Evolutionary conservation across 1,140 invertebrate genomes (phyloP), one percentile per base, ranked within the genome.

Genomic region (Helicoverpa zea): DNA sequence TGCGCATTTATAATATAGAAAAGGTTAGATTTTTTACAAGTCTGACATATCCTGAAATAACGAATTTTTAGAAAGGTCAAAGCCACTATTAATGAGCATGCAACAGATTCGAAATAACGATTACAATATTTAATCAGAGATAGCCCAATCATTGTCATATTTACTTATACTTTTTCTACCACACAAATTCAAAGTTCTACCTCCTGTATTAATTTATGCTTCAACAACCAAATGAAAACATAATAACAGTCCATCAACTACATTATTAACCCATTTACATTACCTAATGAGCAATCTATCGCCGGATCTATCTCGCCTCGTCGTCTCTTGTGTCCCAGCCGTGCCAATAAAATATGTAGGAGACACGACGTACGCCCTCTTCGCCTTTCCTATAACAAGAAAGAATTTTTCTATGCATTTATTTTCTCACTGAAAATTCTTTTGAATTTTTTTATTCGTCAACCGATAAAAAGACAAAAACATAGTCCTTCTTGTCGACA

Each of bases 341-440:
- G 79, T 72, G 81, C 90, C 93, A 94, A 94, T 94, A 94, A 94
- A 94, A 94, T 94, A 94, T 94, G 93, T 94, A 94, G 91, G 89
- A 91, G 88, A 81, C 86, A 84, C 87, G 90, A 88, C 88, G 90
- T 90, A 91, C 84, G 81, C 80, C 86, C 84, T 89, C 88, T 86
- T 87, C 84, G 85, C 86, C 90, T 93, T 92, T 93, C 87, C 93
- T 94, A 92, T 94, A 94, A 94, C 91, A 94, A 94, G 93, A 94
- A 93, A 92, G 90, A 94, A 93, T 92, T 94, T 93, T 92, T 94
- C 90, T 92, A 93, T 93, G 89, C 91, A 94, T 92, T 90, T 89
- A 92, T 89, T 89, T 92, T 88, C 88, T 90, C 81, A 88, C 88
- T 90, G 81, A 90, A 90, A 92, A 92, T 91, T 90, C 88, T 88